Evolutionary conservation across 1,140 invertebrate species (phyloP), one percentile per base, ranked within the genome.

Genomic region (Atopsyche davidsoni): DNA sequence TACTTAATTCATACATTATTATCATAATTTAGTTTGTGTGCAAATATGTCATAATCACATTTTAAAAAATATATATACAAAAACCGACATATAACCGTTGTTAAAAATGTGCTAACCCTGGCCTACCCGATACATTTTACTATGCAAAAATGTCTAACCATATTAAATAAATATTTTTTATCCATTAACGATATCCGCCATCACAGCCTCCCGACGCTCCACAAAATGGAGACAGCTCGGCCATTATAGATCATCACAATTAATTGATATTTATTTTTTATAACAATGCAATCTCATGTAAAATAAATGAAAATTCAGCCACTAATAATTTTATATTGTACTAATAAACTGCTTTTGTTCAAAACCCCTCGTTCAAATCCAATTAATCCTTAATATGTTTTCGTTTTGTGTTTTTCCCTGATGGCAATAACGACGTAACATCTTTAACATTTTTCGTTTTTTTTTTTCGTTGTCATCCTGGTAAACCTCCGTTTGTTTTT

Each of bases 261-360:
- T 19, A 10, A 39, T 16, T 3, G 7, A 43, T 4, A 49, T 44
- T 54, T 35, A 36, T 55, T 42, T 42, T 45, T 52, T 40, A 44
- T 55, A 55, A 55, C 46, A 51, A 43, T 48, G 49, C 54, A 56
- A 47, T 48, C 31, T 48, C 31, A 51, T 56, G 45, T 51, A 35
- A 31, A 48, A 28, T 28, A 7, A 28, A 28, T 7, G n/a, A 28
- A 28, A 28, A 28, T 7, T 7, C 6, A 6, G 34, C 42, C 46
- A 57, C 49, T 57, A 52, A 52, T 45, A 23, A 44, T 31, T 46
- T 39, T 43, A 43, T 41, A 38, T 21, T 52, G 34, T 51, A 58
- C 55, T 58, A 58, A 58, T 58, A 51, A 31, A 42, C 53, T 54
- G 57, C 53, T 55, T 51, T 50, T 56, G 54, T 56, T 53, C 41